A percentile compares a stretch with the other conserved stretches of the same genome.
Conservation (phyloP, 2,888 invertebrate genomes). For the Gasteruption jaculator region DNA sequence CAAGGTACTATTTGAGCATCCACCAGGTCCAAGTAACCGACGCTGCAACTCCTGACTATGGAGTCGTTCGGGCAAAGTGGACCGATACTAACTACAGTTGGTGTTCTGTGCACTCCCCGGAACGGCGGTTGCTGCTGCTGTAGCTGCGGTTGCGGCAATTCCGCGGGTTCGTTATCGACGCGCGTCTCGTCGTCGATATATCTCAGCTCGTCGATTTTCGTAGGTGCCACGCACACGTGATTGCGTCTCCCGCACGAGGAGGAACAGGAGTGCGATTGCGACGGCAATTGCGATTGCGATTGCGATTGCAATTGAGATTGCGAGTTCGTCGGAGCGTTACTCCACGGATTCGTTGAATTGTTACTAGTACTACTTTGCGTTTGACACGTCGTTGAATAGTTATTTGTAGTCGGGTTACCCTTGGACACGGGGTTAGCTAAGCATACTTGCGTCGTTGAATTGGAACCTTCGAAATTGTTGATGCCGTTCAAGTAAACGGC, state of each 20-base stretch:
- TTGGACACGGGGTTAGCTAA: too few species aligned
- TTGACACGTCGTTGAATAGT: too few species aligned
- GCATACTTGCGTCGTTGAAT: too few species aligned
- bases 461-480: conserved; percentile 22
- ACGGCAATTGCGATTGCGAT: too few species aligned
- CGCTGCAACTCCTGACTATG: conserved; percentile 82
- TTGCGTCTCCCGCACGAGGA: too few species aligned
- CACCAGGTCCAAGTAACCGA: conserved; percentile 81
- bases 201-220: conserved; percentile 61
- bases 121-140: conserved; percentile 15
- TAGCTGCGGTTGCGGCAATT: conserved; percentile 8
- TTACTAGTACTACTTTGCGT: too few species aligned
- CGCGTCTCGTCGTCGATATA: conserved; percentile 68
- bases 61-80: conserved; percentile 61
- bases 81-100: conserved; percentile 65
- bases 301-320: too few species aligned
- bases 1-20: conserved; percentile 72
- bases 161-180: conserved; percentile 25
- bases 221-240: too few species aligned
- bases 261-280: too few species aligned
- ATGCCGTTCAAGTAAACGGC: conserved; percentile 35
- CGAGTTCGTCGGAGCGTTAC: too few species aligned
- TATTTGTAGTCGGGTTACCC: too few species aligned
- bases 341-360: too few species aligned
- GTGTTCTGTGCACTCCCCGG: conserved; percentile 47